A percentile compares a stretch with the other conserved stretches of the same genome.
phyloP scores from a whole-genome alignment of 2,113 vertebrate species.

The Donacobius atricapilla region DNA sequence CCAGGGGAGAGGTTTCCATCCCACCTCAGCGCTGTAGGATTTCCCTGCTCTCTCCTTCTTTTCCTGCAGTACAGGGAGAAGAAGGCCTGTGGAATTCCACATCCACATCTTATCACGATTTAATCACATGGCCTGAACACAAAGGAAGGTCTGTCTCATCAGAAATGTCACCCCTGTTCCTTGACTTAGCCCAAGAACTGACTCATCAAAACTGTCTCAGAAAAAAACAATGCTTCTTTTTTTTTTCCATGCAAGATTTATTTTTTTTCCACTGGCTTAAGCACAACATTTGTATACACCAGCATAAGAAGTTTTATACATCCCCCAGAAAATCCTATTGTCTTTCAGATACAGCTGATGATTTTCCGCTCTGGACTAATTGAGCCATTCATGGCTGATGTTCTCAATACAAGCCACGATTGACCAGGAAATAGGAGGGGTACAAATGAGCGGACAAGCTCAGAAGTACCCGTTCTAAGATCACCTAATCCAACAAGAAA shows the following conservation, averaged over 20 bases:
- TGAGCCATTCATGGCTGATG: neutral
- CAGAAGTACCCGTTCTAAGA: neutral
- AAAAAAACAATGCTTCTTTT: neutral
- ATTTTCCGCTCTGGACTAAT: neutral
- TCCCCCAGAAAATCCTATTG: neutral
- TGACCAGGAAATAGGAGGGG: constrained; percentile 27
- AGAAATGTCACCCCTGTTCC: constrained; percentile 20
- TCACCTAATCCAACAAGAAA: constrained; percentile 27
- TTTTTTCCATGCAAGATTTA: neutral
- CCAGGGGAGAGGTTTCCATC: neutral
- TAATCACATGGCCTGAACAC: neutral
- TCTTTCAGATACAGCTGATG: constrained; percentile 4
- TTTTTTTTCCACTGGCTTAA: neutral
- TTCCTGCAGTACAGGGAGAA: neutral
- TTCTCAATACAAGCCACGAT: neutral
- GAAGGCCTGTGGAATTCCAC: neutral
- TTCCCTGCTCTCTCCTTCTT: neutral
- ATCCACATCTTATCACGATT: neutral
- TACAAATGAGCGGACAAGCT: neutral
- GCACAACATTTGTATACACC: neutral
- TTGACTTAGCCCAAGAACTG: constrained; percentile 29
- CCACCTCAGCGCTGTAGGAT: neutral
- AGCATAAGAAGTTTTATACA: neutral
- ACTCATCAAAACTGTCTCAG: constrained; percentile 31
- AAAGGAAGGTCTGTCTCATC: constrained; percentile 29